phyloP scores from a whole-genome alignment of 2,797 vertebrate species.

The Malurus leucopterus region DNA sequence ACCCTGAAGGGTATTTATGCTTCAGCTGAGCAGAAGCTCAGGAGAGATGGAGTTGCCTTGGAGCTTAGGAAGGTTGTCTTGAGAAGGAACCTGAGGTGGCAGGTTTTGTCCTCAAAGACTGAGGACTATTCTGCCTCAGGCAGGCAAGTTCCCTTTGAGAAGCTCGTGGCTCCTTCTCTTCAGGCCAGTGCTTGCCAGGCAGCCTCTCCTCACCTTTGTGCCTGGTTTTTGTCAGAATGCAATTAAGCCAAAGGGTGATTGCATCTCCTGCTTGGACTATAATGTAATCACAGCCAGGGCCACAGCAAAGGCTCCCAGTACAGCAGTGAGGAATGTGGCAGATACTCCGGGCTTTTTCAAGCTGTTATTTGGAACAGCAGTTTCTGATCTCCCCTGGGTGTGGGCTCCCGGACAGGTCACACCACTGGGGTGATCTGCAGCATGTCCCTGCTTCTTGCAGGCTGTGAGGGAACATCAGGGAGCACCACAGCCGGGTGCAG shows the following conservation, averaged over 20 bases:
- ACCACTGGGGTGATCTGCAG: not conserved
- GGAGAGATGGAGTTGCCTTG: not conserved
- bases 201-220: not conserved
- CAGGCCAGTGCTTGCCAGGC: not conserved
- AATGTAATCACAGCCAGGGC: not conserved
- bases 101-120: not conserved
- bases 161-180: not conserved
- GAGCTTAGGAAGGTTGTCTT: not conserved
- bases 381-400: not conserved
- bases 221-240: not conserved
- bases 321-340: not conserved
- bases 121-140: not conserved
- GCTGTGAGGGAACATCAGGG: not conserved
- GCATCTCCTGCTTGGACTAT: not conserved
- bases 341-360: not conserved
- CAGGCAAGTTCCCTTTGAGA: not conserved
- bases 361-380: not conserved
- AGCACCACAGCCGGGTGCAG: not conserved
- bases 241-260: not conserved
- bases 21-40: not conserved
- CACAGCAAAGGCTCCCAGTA: not conserved
- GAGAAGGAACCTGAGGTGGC: not conserved
- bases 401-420: accelerated
- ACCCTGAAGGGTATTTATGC: not conserved
- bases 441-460: not conserved